These are phyloP conservation scores for Nineta flava DNA, from an alignment of 2,888 invertebrate species.

Conservation along the genomic window DNA sequence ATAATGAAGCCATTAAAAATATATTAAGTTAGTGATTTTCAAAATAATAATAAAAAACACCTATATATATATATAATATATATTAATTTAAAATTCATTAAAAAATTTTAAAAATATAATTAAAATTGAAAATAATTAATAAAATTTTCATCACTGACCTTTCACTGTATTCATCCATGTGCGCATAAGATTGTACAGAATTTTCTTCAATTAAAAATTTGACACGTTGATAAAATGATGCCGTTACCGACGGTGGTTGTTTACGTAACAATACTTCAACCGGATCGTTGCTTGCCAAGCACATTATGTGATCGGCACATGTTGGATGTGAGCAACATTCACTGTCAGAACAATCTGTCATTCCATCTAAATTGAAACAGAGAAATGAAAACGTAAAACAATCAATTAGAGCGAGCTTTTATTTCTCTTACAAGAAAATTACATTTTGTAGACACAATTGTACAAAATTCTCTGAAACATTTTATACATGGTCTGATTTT, in stretches of 20 bases:
- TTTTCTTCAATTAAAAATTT: slow-evolving; percentile 97
- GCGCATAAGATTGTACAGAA: slow-evolving; percentile 96
- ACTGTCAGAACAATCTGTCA: slow-evolving; percentile 96
- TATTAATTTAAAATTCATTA: background rate
- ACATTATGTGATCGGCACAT: slow-evolving; percentile 85
- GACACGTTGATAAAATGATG: slow-evolving; percentile 93
- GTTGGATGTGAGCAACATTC: slow-evolving; percentile 87
- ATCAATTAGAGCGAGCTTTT: background rate
- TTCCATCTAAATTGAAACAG: slow-evolving; percentile 58
- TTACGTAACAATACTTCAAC: slow-evolving; percentile 90
- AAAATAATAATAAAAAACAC: background rate
- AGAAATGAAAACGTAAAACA: background rate
- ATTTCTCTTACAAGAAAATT: background rate
- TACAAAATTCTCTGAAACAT: background rate
- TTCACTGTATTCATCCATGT: slow-evolving; percentile 94
- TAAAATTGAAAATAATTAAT: background rate
- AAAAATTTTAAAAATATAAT: background rate
- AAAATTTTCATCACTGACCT: slow-evolving; percentile 55
- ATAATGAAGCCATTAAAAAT: slow-evolving; percentile 3
- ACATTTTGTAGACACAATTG: too few relatives aligned
- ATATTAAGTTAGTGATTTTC: too few relatives aligned
- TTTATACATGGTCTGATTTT: background rate
- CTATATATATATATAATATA: too few relatives aligned
- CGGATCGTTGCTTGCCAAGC: slow-evolving; percentile 90
- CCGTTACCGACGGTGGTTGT: slow-evolving; percentile 91